phyloP scores from a whole-genome alignment of 2,797 vertebrate species.

The Takifugu rubripes region DNA sequence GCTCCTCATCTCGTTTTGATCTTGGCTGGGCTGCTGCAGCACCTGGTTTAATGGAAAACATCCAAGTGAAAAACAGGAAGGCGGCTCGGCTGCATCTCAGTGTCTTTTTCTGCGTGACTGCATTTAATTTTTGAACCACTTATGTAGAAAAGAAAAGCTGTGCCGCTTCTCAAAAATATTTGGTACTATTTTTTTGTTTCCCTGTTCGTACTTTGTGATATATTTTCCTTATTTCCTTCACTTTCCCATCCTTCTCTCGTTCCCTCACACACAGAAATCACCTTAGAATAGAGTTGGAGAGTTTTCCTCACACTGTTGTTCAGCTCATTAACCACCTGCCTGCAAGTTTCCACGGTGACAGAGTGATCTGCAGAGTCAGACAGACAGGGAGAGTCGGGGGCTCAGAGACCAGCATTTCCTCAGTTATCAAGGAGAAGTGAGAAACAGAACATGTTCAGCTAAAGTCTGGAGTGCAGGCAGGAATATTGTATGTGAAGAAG shows the following conservation, averaged over 20 bases:
- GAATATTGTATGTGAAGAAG: constrained; percentile 9
- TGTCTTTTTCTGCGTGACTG: neutral
- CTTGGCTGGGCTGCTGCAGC: constrained; percentile 43
- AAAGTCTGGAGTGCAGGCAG: constrained; percentile 18
- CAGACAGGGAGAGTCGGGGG: constrained; percentile 3
- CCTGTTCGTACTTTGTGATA: neutral
- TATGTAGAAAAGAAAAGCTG: too few species aligned
- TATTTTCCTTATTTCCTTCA: constrained; percentile 1
- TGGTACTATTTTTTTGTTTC: neutral
- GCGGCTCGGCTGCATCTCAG: neutral
- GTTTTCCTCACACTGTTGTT: constrained; percentile 81
- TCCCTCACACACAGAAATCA: constrained; percentile 10
- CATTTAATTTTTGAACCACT: too few species aligned
- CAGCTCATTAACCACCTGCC: constrained; percentile 81
- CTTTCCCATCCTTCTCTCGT: neutral
- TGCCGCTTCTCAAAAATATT: too few species aligned
- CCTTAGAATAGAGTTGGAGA: constrained; percentile 79
- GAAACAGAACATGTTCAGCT: constrained; percentile 1
- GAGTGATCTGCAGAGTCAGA: constrained; percentile 61
- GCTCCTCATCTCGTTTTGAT: constrained; percentile 79
- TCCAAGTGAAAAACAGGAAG: neutral
- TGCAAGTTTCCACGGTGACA: constrained; percentile 84
- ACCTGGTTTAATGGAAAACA: constrained; percentile 69
- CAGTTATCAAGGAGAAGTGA: constrained; percentile 1
- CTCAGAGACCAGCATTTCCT: neutral